Evolutionary conservation across 2,888 invertebrate genomes (phyloP).

Genomic region (Dynastes grantii): DNA sequence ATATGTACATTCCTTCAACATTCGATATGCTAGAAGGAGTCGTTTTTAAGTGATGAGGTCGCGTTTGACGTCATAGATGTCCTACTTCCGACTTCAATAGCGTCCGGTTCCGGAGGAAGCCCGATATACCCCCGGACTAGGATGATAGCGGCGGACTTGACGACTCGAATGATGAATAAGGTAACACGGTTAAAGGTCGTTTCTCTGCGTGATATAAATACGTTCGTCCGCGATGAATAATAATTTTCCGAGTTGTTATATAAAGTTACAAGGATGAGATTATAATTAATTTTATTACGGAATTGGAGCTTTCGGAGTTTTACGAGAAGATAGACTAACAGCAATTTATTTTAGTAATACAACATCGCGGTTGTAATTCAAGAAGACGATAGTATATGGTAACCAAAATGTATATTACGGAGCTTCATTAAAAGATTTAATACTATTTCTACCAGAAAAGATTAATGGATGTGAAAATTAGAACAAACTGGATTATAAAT

Average conservation of each 20-base stretch:
- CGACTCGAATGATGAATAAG: constrained; percentile 23
- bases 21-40: constrained; percentile 10
- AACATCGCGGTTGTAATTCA: no score
- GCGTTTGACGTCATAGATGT: constrained; percentile 61
- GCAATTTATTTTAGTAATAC: no score
- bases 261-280: not conserved
- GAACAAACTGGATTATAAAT: no score
- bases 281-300: no score
- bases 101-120: constrained; percentile 50
- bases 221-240: not conserved
- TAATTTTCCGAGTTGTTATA: not conserved
- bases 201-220: constrained; percentile 27
- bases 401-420: no score
- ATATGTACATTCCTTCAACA: constrained; percentile 15
- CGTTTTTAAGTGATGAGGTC: constrained; percentile 55
- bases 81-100: constrained; percentile 60
- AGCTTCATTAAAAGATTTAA: no score
- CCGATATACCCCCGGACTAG: constrained; percentile 43
- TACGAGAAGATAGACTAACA: no score
- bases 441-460: no score
- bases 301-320: no score
- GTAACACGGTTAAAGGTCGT: constrained; percentile 36
- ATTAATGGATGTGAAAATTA: not conserved
- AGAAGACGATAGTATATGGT: no score
- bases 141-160: constrained; percentile 36